Base-by-base conservation (phyloP, 2,888 invertebrate genomes). In the Platycnemis pennipes region DNA sequence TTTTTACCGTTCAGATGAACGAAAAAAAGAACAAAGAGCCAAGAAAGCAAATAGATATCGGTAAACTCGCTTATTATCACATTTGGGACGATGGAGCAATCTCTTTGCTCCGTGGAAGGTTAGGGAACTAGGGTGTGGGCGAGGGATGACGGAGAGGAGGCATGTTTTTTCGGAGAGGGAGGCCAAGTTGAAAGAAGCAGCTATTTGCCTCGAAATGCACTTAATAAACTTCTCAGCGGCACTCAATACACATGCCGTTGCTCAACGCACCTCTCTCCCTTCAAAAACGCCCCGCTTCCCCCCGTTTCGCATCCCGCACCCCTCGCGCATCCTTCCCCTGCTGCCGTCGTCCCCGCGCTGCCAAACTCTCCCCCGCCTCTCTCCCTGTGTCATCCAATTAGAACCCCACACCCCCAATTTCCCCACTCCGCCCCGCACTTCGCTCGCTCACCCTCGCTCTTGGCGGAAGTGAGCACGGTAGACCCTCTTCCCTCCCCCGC, bases 121-220 rank as follows among this genome's bases (percentile, higher is more conserved):
- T 77, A 13, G 77, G 37, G 77, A 2, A 77, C 13, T 37, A 11
- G 37, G 77, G 31, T 13, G 31, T 2, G 1, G 63, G 63, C 16
- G 56, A n/a, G 3, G 19, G 7, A 77, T 4, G 37, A 26, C 37
- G 77, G 31, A 37, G 19, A 26, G 37, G 37, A 77, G 77, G 37
- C n/a, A n/a, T 77, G 31, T 77, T 63, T 37, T 16, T 37, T 37
- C 11, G 13, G 2, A 8, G 37, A 37, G 37, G 31, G 31, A 13
- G 77, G 37, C 37, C 2, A 16, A 8, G 63, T n/a, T 63, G 63
- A 63, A 77, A 77, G 77, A 77, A 77, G 37, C 13, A 77, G 77
- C 37, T 77, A 77, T 77, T 77, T 77, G 77, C 77, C 11, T 77
- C 77, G 77, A 77, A 77, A 77, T 77, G 77, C 77, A 77, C 77